Evolutionary conservation across 1,140 invertebrate species (phyloP), one percentile per base, ranked within the genome.

Genomic region (Zaprionus tsacasi): DNA sequence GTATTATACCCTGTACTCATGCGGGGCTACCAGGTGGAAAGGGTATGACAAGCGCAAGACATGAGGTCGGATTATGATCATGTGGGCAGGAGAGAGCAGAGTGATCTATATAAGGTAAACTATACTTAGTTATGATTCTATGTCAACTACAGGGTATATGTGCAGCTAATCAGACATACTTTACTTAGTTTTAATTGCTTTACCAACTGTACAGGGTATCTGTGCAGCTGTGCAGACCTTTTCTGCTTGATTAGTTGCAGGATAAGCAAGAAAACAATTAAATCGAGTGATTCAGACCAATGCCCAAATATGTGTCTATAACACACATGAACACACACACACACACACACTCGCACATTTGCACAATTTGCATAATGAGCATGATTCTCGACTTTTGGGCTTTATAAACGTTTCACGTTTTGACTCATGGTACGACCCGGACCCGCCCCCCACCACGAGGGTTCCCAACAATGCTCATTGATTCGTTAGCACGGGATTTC

Each of bases 401-500:
- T 50, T 50, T 50, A 11, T 17, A 21, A 50, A 50, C 45, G 45
- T 21, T 50, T 50, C 45, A 50, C 45, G 45, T 25, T 50, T 50
- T 50, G 45, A 50, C 45, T 50, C 45, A 50, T 50, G 11, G 10
- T 25, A 12, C 17, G 10, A 10, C 8, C 7, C 38, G 12, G 3
- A 4, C n/a, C 33, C 33, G 33, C 6, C 38, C 45, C 17, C 45
- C 17, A 7, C n/a, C 40, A 21, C 21, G 21, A 21, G 6, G 40
- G 2, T 8, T 8, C n/a, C n/a, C 40, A 45, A 50, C 45, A 50
- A 50, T 21, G 10, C 11, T 12, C 45, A 50, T 50, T 50, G 45
- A 50, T 50, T 50, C 45, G 45, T 50, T 50, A 12, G 45, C 45
- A 50, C 45, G 45, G 45, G 45, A 25, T 50, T 50, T 50, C 45